Percentiles rank a stretch among this genome's conserved stretches.
These are phyloP conservation scores for Pterocles burchelli DNA, from an alignment of 2,113 vertebrate genomes.

Conservation along the genomic window DNA sequence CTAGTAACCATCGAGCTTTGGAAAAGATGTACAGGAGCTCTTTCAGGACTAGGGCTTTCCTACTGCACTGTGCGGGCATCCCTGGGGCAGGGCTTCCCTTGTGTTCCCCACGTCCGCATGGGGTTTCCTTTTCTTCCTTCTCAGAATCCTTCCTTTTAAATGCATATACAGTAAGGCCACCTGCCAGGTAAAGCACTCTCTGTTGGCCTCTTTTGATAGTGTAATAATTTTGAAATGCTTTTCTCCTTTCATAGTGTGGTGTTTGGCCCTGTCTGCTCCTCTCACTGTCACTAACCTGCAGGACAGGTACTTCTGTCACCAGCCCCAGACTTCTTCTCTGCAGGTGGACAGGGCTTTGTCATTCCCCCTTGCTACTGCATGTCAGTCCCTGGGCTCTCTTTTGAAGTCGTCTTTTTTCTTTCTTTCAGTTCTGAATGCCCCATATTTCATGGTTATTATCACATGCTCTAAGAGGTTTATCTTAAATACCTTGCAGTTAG, in stretches of 20 bases:
- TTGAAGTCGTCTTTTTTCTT: neutral
- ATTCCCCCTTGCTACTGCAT: neutral
- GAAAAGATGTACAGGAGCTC: neutral
- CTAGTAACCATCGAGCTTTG: neutral
- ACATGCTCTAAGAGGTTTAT: neutral
- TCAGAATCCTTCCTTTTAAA: neutral
- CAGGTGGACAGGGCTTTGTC: neutral
- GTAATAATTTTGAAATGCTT: neutral
- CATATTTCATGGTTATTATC: neutral
- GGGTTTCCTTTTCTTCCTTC: neutral
- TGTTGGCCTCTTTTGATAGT: neutral
- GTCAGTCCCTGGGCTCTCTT: neutral
- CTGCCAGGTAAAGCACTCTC: neutral
- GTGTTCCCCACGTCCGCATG: fast-evolving
- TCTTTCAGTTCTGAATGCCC: neutral
- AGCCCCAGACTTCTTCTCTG: neutral
- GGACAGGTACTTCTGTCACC: neutral
- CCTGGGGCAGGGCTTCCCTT: neutral
- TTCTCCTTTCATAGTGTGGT: neutral
- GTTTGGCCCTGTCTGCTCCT: neutral
- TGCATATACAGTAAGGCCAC: neutral
- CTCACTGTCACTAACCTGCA: neutral
- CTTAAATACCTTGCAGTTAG: neutral
- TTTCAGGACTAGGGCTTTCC: neutral
- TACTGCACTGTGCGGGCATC: fast-evolving